phyloP scores from a whole-genome alignment of 2,888 invertebrate genomes.

The Melanostoma scalare region DNA sequence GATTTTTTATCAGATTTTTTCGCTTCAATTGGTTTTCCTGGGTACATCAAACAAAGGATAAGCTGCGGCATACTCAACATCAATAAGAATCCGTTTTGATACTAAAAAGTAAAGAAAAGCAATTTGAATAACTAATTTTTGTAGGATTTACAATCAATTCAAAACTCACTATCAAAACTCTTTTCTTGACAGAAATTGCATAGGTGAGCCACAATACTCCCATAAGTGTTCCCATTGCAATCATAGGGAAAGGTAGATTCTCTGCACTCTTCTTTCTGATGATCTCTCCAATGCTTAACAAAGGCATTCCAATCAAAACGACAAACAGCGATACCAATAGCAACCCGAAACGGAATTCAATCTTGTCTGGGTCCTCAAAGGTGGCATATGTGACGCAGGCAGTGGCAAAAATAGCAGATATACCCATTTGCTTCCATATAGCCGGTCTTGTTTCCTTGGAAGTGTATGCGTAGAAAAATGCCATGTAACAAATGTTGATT shows the following conservation, averaged over 20 bases:
- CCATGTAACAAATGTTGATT: slow-evolving; percentile 87
- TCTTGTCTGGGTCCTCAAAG: slow-evolving; percentile 85
- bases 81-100: slow-evolving; percentile 9
- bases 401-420: slow-evolving; percentile 84
- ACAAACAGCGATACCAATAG: slow-evolving; percentile 84
- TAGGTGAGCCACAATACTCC: slow-evolving; percentile 79
- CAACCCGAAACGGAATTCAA: slow-evolving; percentile 88
- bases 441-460: slow-evolving; percentile 83
- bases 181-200: slow-evolving; percentile 79
- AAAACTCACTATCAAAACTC: slow-evolving; percentile 78
- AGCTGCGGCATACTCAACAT: slow-evolving; percentile 16
- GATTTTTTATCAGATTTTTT: background rate
- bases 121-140: background rate
- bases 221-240: slow-evolving; percentile 91
- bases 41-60: slow-evolving; percentile 11
- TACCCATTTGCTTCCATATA: slow-evolving; percentile 84
- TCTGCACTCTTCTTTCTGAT: slow-evolving; percentile 92
- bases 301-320: slow-evolving; percentile 88
- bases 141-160: background rate
- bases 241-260: slow-evolving; percentile 93
- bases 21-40: background rate
- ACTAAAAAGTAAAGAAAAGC: background rate
- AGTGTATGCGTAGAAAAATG: slow-evolving; percentile 87
- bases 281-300: slow-evolving; percentile 88
- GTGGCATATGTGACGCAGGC: slow-evolving; percentile 85